phyloP scores from a whole-genome alignment of 2,113 vertebrate genomes.

The Leucosticte australis region DNA sequence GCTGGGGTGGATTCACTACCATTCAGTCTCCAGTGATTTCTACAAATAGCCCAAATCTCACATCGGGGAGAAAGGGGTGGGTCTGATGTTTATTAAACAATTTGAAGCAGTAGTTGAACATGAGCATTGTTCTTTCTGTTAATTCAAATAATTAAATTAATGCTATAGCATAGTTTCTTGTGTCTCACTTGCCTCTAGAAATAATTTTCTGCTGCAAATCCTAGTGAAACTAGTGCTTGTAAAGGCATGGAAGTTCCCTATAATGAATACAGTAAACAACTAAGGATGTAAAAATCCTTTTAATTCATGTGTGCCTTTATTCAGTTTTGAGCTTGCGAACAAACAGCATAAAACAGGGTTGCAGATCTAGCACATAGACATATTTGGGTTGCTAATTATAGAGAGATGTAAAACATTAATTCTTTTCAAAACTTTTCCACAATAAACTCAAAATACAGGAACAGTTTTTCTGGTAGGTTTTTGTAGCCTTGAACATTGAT shows the following conservation, averaged over 20 bases:
- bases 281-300: neutral
- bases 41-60: neutral
- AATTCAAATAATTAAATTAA: neutral
- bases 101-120: rapidly evolving
- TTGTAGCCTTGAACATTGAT: neutral
- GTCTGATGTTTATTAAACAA: neutral
- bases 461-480: neutral
- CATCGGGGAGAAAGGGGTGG: neutral
- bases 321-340: neutral
- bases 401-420: neutral
- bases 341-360: neutral
- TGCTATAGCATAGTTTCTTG: neutral
- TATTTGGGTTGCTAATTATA: neutral
- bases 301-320: neutral
- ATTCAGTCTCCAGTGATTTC: neutral
- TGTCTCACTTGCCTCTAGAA: neutral
- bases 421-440: neutral
- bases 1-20: neutral
- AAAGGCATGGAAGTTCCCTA: neutral
- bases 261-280: neutral
- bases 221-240: neutral
- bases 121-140: neutral
- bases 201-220: neutral
- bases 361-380: neutral
- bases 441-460: neutral